Evolutionary conservation across 2,113 vertebrate genomes (phyloP).

Genomic region (Lepus timidus): DNA sequence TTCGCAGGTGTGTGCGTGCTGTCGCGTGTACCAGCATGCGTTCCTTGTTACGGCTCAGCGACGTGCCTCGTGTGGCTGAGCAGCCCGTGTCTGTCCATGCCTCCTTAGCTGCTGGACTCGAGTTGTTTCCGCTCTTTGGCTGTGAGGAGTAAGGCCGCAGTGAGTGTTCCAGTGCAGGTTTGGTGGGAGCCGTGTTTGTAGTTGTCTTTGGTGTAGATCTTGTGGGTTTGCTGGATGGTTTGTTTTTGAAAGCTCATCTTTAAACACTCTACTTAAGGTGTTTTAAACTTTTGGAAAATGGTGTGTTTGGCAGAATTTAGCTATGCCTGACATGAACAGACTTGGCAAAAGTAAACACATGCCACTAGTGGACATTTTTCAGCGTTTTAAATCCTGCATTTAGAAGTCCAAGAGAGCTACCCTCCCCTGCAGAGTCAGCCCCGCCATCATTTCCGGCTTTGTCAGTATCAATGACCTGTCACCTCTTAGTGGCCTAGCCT

Average conservation of each 20-base stretch:
- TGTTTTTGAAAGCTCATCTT: not conserved
- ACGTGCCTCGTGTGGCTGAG: not conserved
- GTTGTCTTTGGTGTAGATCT: not conserved
- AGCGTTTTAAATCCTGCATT: not conserved
- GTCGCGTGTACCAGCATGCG: not conserved
- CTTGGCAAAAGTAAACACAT: not conserved
- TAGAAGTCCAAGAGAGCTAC: not conserved
- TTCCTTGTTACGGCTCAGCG: not conserved
- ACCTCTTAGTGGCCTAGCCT: not conserved
- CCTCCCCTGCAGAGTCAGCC: not conserved
- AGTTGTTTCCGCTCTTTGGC: not conserved
- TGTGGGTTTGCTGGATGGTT: not conserved
- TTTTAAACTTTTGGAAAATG: not conserved
- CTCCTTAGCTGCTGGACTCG: not conserved
- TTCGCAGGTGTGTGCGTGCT: not conserved
- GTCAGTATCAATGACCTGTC: not conserved
- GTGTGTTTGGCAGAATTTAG: not conserved
- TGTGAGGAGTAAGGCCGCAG: not conserved
- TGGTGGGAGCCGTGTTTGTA: not conserved
- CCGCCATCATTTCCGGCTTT: no score
- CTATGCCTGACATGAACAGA: no score
- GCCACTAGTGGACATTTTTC: not conserved
- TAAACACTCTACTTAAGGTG: not conserved
- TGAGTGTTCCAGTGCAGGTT: not conserved
- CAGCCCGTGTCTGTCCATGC: no score